phyloP scores from a whole-genome alignment of 2,797 vertebrate genomes.

The Agapornis canus region DNA sequence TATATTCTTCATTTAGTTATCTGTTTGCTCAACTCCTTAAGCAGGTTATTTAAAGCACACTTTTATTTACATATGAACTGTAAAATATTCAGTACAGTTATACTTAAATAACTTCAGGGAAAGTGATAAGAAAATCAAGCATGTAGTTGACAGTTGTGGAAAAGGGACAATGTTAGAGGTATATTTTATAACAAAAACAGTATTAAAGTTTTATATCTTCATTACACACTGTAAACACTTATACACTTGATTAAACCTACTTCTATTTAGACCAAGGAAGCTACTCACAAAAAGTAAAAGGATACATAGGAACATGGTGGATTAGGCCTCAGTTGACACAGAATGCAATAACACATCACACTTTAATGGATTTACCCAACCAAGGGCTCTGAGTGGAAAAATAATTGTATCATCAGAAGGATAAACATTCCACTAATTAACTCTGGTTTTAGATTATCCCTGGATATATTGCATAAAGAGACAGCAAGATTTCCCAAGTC shows the following conservation, averaged over 20 bases:
- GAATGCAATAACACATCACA: neutral
- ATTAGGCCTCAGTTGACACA: neutral
- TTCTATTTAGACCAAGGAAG: neutral
- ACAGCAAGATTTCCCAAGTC: neutral
- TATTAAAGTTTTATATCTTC: neutral
- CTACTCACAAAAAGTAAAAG: neutral
- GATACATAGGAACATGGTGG: neutral
- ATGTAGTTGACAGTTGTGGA: neutral
- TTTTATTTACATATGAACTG: constrained; percentile 3
- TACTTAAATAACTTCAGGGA: neutral
- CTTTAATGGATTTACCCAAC: neutral
- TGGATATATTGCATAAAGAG: constrained; percentile 34
- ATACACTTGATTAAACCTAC: neutral
- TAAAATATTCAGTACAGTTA: neutral
- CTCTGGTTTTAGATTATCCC: constrained; percentile 36
- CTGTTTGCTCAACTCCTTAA: neutral
- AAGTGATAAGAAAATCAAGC: constrained; percentile 20
- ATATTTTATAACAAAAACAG: neutral
- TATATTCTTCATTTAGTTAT: neutral
- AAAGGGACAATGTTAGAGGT: neutral
- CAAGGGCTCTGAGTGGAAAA: neutral
- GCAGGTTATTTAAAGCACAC: neutral
- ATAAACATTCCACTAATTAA: constrained; percentile 58
- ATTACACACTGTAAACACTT: neutral
- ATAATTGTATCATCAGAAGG: constrained; percentile 18